Conservation (phyloP, 2,888 invertebrate genomes). For the Mythimna impura region DNA sequence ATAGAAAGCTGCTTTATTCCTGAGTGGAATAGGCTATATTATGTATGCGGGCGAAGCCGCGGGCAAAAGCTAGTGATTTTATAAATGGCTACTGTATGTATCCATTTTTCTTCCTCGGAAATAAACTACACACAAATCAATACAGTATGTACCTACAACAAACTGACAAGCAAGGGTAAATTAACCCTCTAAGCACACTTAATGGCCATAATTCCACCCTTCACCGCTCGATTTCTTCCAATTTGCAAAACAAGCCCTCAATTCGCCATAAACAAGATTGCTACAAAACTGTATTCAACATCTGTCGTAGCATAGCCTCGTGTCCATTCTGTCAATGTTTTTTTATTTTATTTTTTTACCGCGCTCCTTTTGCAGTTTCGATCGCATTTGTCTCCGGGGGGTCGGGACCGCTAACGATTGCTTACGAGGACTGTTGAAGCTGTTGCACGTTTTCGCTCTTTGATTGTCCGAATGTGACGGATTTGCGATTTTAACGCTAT, state of each 20-base stretch:
- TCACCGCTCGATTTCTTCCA: constrained; percentile 74
- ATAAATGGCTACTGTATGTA: too few species aligned
- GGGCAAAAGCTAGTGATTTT: too few species aligned
- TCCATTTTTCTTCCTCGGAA: constrained; percentile 13
- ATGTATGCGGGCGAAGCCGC: too few species aligned
- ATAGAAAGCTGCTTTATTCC: too few species aligned
- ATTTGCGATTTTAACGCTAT: constrained; percentile 82
- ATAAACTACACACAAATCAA: constrained; percentile 14
- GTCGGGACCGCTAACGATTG: constrained; percentile 84
- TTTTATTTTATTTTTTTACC: constrained; percentile 70
- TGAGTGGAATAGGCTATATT: too few species aligned
- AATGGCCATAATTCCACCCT: constrained; percentile 67
- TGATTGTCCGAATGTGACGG: constrained; percentile 87
- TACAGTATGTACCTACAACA: constrained; percentile 6
- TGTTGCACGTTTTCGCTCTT: constrained; percentile 80
- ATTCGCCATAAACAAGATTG: constrained; percentile 81
- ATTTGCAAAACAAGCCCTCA: constrained; percentile 79
- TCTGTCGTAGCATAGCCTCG: constrained; percentile 85
- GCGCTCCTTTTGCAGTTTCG: constrained; percentile 78
- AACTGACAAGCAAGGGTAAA: constrained; percentile 39
- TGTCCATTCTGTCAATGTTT: constrained; percentile 81
- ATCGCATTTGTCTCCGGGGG: constrained; percentile 87
- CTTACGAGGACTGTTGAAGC: constrained; percentile 80
- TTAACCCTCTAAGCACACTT: constrained; percentile 51
- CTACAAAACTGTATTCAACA: constrained; percentile 78